Percentiles rank a stretch among this genome's conserved stretches.
Evolutionary conservation across 2,113 vertebrate species (phyloP).

Genomic region (Garra rufa): DNA sequence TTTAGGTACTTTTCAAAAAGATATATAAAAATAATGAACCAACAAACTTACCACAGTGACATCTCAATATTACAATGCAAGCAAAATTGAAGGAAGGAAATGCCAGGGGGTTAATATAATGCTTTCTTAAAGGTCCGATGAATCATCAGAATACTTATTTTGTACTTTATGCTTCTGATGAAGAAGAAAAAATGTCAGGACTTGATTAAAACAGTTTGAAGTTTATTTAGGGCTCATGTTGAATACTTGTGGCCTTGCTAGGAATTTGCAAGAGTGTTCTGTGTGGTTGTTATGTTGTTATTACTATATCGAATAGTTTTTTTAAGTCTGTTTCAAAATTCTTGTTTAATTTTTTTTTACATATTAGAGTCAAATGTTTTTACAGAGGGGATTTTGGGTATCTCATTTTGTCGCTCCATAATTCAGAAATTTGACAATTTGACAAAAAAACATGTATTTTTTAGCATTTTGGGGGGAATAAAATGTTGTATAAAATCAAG

Average conservation of each 20-base stretch:
- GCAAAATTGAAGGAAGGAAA: not conserved
- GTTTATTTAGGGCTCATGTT: not conserved
- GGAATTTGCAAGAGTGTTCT: not conserved
- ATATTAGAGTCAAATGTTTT: no score
- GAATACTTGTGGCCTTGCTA: not conserved
- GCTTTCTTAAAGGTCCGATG: not conserved
- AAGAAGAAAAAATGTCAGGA: not conserved
- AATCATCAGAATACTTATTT: slow-evolving; percentile 15
- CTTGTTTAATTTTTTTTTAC: no score
- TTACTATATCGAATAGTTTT: no score
- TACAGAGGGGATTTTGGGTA: no score
- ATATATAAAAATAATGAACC: slow-evolving; percentile 9
- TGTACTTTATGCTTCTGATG: not conserved
- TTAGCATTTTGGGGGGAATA: no score
- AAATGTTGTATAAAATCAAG: no score
- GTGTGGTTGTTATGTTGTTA: not conserved
- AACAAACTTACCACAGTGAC: not conserved
- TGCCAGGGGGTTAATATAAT: not conserved
- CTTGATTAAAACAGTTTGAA: not conserved
- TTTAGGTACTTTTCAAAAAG: slow-evolving; percentile 1
- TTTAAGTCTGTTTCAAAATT: no score
- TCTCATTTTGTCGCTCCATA: no score
- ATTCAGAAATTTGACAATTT: no score
- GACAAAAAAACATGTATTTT: no score
- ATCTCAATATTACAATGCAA: not conserved